Conservation (phyloP, 2,113 vertebrate genomes). For the Nymphicus hollandicus region DNA sequence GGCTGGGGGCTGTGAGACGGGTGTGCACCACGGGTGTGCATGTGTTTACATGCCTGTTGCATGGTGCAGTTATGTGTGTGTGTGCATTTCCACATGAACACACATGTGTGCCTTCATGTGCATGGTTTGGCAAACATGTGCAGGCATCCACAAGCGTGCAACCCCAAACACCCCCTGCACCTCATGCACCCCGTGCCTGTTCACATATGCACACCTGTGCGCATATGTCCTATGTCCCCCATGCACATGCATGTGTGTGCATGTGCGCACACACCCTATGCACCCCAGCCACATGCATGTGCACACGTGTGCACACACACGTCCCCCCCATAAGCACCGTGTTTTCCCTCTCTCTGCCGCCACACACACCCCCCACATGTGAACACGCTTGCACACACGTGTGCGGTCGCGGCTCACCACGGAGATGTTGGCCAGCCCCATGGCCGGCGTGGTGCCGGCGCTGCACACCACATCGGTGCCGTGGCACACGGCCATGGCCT, state of each 20-base stretch:
- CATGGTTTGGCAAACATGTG: rapidly evolving
- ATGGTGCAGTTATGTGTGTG: rapidly evolving
- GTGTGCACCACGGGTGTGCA: rapidly evolving
- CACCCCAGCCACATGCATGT: too few species aligned
- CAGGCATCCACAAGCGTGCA: rapidly evolving
- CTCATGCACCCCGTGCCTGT: too few species aligned
- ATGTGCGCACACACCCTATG: too few species aligned
- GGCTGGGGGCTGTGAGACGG: rapidly evolving
- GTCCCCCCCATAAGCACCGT: too few species aligned
- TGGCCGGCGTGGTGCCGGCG: conserved; percentile 65
- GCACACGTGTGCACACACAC: too few species aligned
- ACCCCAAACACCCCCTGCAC: too few species aligned
- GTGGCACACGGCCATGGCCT: conserved; percentile 67
- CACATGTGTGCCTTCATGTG: rapidly evolving
- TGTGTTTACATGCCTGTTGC: rapidly evolving
- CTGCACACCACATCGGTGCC: conserved; percentile 31
- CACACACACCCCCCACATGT: too few species aligned
- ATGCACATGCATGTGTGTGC: too few species aligned
- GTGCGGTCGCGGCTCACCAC: conserved; percentile 77
- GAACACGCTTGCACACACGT: neutral
- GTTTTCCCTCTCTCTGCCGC: too few species aligned
- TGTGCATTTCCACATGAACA: neutral
- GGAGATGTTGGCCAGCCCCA: conserved; percentile 90
- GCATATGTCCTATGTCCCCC: neutral
- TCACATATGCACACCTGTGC: rapidly evolving